These are phyloP conservation scores for Chionodraco myersi DNA, from an alignment of 2,113 vertebrate genomes.

Conservation along the genomic window DNA sequence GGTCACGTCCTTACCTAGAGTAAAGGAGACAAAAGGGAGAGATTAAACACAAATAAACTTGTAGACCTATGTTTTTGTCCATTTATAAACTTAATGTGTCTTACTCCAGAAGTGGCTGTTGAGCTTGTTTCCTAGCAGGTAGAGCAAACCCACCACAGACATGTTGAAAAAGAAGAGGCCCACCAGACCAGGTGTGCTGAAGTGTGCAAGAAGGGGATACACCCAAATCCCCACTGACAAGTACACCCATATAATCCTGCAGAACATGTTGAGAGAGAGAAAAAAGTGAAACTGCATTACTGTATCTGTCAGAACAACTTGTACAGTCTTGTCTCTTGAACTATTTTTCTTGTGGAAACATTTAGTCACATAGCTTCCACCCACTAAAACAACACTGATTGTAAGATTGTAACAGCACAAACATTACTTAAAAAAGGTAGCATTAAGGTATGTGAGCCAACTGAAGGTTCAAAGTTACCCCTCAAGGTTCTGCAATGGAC, in stretches of 20 bases:
- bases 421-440: not conserved
- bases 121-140: slow-evolving; percentile 73
- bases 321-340: slow-evolving; percentile 8
- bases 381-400: not conserved
- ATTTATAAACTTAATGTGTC: not conserved
- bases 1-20: slow-evolving; percentile 47
- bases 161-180: slow-evolving; percentile 81
- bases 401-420: not conserved
- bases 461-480: not conserved
- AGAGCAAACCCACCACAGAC: slow-evolving; percentile 73
- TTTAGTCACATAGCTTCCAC: not conserved
- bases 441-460: not conserved
- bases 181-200: slow-evolving; percentile 73
- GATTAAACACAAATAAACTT: not conserved
- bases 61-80: not conserved
- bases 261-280: slow-evolving; percentile 10
- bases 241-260: slow-evolving; percentile 83
- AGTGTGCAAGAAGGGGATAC: slow-evolving; percentile 78
- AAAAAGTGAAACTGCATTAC: not conserved
- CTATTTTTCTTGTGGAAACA: slow-evolving; percentile 13
- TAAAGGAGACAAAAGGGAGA: slow-evolving; percentile 14
- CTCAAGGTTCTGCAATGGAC: slow-evolving; percentile 7
- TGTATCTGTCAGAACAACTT: slow-evolving; percentile 2
- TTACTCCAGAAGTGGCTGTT: slow-evolving; percentile 75
- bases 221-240: slow-evolving; percentile 81